Evolutionary conservation across 2,797 vertebrate species (phyloP).

Genomic region (Poecilia picta): DNA sequence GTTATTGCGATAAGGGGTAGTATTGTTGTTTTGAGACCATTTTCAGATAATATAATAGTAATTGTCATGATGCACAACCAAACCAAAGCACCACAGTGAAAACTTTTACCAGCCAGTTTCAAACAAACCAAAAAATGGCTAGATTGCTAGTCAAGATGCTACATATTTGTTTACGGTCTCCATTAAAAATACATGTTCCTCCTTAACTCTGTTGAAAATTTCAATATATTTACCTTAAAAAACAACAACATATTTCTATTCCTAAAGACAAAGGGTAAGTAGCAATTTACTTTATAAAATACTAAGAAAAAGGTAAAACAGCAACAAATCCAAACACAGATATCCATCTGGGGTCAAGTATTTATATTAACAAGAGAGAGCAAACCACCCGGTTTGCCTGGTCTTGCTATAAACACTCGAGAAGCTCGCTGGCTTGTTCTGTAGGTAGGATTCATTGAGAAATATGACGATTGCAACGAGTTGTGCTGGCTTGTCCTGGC

Average conservation of each 20-base stretch:
- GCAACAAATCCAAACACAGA: neutral
- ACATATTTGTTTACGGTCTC: neutral
- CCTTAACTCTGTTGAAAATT: too few species aligned
- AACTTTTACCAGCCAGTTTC: too few species aligned
- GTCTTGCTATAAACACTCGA: conserved; percentile 36
- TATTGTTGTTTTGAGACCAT: too few species aligned
- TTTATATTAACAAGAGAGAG: conserved; percentile 32
- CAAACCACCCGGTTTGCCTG: conserved; percentile 10
- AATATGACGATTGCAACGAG: conserved; percentile 40
- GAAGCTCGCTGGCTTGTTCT: conserved; percentile 29
- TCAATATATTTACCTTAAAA: too few species aligned
- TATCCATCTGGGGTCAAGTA: neutral
- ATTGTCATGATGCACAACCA: too few species aligned
- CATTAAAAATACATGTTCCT: neutral
- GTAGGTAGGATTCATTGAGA: conserved; percentile 36
- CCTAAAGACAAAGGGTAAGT: neutral
- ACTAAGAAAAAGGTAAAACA: neutral
- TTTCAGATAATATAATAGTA: too few species aligned
- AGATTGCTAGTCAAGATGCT: neutral
- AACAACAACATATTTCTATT: neutral
- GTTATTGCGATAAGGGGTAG: too few species aligned
- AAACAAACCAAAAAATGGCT: too few species aligned
- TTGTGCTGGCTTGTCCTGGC: conserved; percentile 57
- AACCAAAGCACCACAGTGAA: too few species aligned
- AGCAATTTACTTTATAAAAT: neutral